Base-by-base conservation (phyloP, 2,797 vertebrate species). In the Peromyscus aztecus region DNA sequence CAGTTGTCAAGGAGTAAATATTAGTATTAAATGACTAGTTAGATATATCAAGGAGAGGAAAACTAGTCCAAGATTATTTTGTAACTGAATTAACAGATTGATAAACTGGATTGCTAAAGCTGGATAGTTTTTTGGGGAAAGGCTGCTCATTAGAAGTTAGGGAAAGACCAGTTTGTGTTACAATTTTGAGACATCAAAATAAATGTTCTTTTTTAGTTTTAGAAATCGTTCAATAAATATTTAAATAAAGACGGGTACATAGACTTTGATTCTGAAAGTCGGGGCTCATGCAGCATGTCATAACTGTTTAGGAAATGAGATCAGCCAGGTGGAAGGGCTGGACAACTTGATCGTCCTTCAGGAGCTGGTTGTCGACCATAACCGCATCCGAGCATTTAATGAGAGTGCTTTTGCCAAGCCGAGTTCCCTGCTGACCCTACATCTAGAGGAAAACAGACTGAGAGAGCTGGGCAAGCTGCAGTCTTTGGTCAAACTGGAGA, bases 291-390 rank as follows among this genome's bases (percentile, higher is more conserved):
- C 43, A 80, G 27, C 77, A 82, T 90, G 83, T 97, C 85, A 52
- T 98, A 34, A 69, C 80, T 94, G 71, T 97, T 57, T 96, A 99
- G 99, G 98, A 69, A 99, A 99, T 97, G 99, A 99, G 69, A 99
- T 99, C 96, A 99, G 98, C 95, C 99, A 99, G 57, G 98, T 99
- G 92, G 99, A 99, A 97, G 99, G 99, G 52, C 98, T 99, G 96
- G 99, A 99, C 90, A 98, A 99, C 57, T 98, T 99, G 94, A 89
- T 95, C 5, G 97, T 98, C 73, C 99, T 99, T 63, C 98, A 98
- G 96, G 98, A 99, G 93, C 96, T 99, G 90, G 98, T 99, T 43
- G 97, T 99, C 88, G 99, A 99, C 98, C 98, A 97, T 97, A 99
- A 99, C 98, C 98, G 98, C 37, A 99, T 99, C 96, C 99, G 99